phyloP scores from a whole-genome alignment of 2,888 invertebrate genomes.

The Ectemnius continuus region DNA sequence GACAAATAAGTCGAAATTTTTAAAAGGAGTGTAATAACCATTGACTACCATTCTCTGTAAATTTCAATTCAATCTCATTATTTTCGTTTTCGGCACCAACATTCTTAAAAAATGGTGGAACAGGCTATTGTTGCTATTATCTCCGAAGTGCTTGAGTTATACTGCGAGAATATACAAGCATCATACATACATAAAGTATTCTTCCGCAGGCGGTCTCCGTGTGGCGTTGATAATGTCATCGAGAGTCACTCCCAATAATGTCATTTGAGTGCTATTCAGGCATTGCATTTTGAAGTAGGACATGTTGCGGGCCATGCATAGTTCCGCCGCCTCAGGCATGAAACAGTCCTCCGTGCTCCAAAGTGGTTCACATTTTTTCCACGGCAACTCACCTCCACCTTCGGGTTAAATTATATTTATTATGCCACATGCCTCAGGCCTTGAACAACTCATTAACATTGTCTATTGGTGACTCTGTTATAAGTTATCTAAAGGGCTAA shows the following conservation, averaged over 20 bases:
- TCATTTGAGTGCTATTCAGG: conserved; percentile 81
- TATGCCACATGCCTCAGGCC: no score
- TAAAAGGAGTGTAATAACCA: no score
- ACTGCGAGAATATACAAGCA: conserved; percentile 14
- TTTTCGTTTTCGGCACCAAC: no score
- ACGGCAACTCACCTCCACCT: conserved; percentile 80
- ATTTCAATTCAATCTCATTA: no score
- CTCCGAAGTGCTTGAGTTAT: not conserved
- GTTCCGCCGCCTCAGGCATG: conserved; percentile 84
- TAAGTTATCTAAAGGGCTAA: no score
- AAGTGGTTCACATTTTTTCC: conserved; percentile 85
- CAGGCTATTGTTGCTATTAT: not conserved
- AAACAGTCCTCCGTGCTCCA: conserved; percentile 87
- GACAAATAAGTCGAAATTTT: no score
- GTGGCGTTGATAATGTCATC: conserved; percentile 81
- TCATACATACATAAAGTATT: conserved; percentile 84
- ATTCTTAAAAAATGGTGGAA: not conserved
- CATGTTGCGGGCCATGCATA: conserved; percentile 81
- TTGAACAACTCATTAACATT: no score
- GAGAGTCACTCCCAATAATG: conserved; percentile 74
- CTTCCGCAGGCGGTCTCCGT: conserved; percentile 85
- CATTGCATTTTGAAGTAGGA: conserved; percentile 84
- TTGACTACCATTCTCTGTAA: no score
- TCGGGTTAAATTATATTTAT: not conserved
- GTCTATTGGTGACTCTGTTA: no score